Evolutionary conservation across 2,797 vertebrate species (phyloP), one percentile per base, ranked within the genome.

Genomic region (Ammospiza maritima): DNA sequence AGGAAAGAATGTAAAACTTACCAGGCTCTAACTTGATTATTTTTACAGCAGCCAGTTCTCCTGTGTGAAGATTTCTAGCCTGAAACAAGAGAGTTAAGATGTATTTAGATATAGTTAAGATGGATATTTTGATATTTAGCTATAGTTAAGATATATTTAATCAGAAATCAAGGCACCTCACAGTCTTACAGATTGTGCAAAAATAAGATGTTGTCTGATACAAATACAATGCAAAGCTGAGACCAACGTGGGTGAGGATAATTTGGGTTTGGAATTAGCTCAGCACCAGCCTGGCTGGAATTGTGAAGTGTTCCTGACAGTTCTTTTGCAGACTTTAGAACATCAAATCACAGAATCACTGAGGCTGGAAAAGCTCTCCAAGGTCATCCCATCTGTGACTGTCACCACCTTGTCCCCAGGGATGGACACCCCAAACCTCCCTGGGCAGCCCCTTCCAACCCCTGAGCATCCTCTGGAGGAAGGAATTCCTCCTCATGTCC

Each of bases 1-100:
- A 86, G 51, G 84, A 57, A 94, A 61, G 70, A 47, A 93, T 50
- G 86, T 22, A 42, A 82, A 87, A 98, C 99, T 98, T 98, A 99
- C 99, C 99, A 97, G 99, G 99, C 95, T 99, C 99, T 97, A 99
- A 97, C 96, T 99, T 99, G 95, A 99, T 99, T 95, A 99, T 99
- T 98, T 99, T 99, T 91, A 99, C 99, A 91, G 99, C 99, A 94
- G 99, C 99, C 90, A 99, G 98, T 79, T 99, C 99, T 97, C 99
- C 99, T 2, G 98, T 99, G 85, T 99, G 98, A 93, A 99, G 97
- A 97, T 99, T 99, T 97, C 99, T 98, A 94, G 99, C 99, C 99
- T 99, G 98, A 97, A 98, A 98, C 5, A 72, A 94, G 40, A 97
- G 92, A 97, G 90, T 60, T 36, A 92, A 93, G 45, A 90, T 26